A percentile compares a stretch with the other conserved stretches of the same genome.
Evolutionary conservation across 2,113 vertebrate species (phyloP).

Genomic region (Uropsilus gracilis): DNA sequence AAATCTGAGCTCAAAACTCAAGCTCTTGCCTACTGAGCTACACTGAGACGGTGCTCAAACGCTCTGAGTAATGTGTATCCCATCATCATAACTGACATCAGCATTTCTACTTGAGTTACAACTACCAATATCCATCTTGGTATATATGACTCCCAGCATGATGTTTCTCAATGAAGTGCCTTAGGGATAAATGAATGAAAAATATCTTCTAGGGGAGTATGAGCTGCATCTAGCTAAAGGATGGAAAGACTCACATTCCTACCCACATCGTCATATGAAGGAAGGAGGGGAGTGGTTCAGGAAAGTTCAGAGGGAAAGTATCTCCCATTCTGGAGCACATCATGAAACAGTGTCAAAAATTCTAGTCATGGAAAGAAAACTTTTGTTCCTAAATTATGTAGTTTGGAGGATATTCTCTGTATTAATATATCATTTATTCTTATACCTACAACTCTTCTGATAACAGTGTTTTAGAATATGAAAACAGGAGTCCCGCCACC

Average conservation of each 20-base stretch:
- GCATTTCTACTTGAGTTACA: not conserved
- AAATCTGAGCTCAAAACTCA: not conserved
- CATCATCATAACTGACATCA: not conserved
- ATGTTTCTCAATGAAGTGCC: not conserved
- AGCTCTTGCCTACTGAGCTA: not conserved
- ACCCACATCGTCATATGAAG: not conserved
- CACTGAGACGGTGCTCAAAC: not conserved
- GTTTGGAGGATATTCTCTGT: not conserved
- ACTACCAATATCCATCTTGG: not conserved
- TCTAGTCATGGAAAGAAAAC: not conserved
- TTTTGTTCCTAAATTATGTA: not conserved
- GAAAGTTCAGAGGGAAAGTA: not conserved
- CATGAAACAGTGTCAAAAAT: not conserved
- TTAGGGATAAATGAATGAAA: not conserved
- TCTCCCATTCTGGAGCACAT: not conserved
- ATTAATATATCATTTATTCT: slow-evolving; percentile 55
- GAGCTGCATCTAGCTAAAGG: not conserved
- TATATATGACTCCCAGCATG: not conserved
- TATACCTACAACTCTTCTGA: slow-evolving; percentile 25
- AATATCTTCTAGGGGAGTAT: not conserved
- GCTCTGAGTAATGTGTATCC: not conserved
- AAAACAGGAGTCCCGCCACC: no score
- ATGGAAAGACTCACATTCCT: not conserved
- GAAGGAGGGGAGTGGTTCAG: not conserved
- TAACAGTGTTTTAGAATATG: slow-evolving; percentile 51